Evolutionary conservation across 2,888 invertebrate species (phyloP).

Genomic region (Parasteatoda lunata): DNA sequence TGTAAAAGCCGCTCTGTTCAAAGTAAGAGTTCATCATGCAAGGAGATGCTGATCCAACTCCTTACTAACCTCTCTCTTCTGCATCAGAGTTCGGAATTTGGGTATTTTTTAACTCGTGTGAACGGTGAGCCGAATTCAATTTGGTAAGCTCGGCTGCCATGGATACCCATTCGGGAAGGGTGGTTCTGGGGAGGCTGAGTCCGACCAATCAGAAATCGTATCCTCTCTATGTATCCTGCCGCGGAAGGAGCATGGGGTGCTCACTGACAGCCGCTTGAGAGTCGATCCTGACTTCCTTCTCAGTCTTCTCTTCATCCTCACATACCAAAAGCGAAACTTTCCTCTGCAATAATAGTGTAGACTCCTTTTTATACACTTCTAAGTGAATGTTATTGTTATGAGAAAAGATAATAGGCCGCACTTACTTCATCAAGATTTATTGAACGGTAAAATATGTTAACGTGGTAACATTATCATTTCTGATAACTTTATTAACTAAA

Average conservation of each 20-base stretch:
- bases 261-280: constrained; percentile 24
- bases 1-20: constrained; percentile 96
- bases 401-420: too few species aligned
- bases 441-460: too few species aligned
- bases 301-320: background rate
- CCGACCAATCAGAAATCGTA: constrained; percentile 53
- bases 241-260: constrained; percentile 52
- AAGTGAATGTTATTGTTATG: too few species aligned
- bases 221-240: constrained; percentile 59
- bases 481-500: too few species aligned
- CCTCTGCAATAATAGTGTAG: background rate
- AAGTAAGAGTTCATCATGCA: constrained; percentile 92
- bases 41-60: constrained; percentile 23
- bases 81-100: constrained; percentile 63
- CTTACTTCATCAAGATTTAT: too few species aligned
- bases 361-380: background rate
- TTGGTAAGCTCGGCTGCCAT: constrained; percentile 61
- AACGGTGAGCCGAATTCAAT: constrained; percentile 61
- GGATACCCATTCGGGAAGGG: constrained; percentile 66
- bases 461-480: too few species aligned
- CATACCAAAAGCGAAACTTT: background rate
- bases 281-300: background rate
- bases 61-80: constrained; percentile 31
- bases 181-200: constrained; percentile 49
- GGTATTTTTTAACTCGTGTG: constrained; percentile 45